Base-by-base conservation (phyloP, 30 jellyfish, hydroid and myxozoan species). In the Aurelia coerulea region DNA sequence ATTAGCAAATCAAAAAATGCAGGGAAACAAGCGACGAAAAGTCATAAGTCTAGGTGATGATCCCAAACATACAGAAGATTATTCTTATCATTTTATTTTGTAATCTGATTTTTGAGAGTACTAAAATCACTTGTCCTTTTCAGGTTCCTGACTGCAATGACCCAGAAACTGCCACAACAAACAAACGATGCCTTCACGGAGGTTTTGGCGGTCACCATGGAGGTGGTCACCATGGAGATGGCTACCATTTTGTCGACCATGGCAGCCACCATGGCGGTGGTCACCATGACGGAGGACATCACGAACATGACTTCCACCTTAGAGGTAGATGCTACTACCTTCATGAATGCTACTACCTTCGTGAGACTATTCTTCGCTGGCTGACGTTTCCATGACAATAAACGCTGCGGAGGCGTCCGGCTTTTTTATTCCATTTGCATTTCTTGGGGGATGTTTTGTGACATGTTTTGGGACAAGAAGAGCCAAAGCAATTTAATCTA, bases 201-300 rank as follows among this genome's bases (percentile, higher is more conserved):
- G 92, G 92, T 8, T 50, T 54, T 6, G 94, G 93, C 16, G 75
- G 76, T 58, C 85, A 71, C 65, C 74, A 74, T 51, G 93, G 88
- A 50, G 78, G 41, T 10, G 92, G 92, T 68, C 75, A 73, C 71
- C 89, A 78, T 62, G 88, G 92, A 17, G 96, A 78, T 74, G 99
- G 99, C 80, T 90, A 90, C 86, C 99, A 95, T 76, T 90, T 90
- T 79, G 94, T 77, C 54, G 99, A 90, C 65, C 97, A 90, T 54
- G 99, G 99, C 29, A 62, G 64, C 75, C 88, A 78, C 41, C 92
- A 74, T 16, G 95, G 87, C 41, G 88, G 86, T 14, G 88, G 90
- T 19, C 96, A 93, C 65, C 99, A 95, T 63, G 78, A 78, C 41
- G 92, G 77, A 17, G 95, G 87, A 35, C 89, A 90, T 18, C 91